Base-by-base conservation (phyloP, 1,140 invertebrate genomes). In the Cepaea nemoralis region DNA sequence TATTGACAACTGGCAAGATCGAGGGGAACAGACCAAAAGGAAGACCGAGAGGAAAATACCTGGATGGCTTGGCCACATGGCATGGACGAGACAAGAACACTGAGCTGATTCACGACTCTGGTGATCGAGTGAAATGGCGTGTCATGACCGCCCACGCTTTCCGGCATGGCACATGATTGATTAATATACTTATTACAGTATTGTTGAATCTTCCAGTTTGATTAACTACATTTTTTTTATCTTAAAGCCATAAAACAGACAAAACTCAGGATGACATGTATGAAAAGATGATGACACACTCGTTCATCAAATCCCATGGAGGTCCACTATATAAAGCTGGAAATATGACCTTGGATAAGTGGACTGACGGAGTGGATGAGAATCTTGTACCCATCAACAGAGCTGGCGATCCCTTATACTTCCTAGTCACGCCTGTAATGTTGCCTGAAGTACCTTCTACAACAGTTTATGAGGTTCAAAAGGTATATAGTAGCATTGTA, bases 371-470 rank as follows among this genome's bases (percentile, higher is more conserved):
- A 16, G 74, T 88, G 14, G 80, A 84, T 39, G n/a, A 73, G 50
- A 81, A 87, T 59, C 55, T 88, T 24, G 86, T 88, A 1, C 83
- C 87, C 0, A 81, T 88, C 19, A 87, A 89, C 73, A 82, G 85
- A 37, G 73, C 77, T 27, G 88, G 87, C 33, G 87, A 89, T 82
- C 88, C 88, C 14, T 31, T 89, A 33, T 82, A 84, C 40, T 88
- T 84, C 78, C 33, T 85, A 0, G 83, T 89, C 24, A 89, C 80
- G n/a, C 69, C 77, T 5, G 39, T 63, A 0, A 82, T 59, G n/a
- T 83, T 89, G 31, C 87, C 87, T 0, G 87, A 88, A 59, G 39
- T 89, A 0, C 80, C 84, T 24, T 8, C 27, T 10, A 67, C 75
- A 35, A 82, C 78, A 31, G 73, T 86, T 0, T 45, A 40, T 40